Evolutionary conservation across 2,888 invertebrate species (phyloP).

Genomic region (Sminthurides aquaticus): DNA sequence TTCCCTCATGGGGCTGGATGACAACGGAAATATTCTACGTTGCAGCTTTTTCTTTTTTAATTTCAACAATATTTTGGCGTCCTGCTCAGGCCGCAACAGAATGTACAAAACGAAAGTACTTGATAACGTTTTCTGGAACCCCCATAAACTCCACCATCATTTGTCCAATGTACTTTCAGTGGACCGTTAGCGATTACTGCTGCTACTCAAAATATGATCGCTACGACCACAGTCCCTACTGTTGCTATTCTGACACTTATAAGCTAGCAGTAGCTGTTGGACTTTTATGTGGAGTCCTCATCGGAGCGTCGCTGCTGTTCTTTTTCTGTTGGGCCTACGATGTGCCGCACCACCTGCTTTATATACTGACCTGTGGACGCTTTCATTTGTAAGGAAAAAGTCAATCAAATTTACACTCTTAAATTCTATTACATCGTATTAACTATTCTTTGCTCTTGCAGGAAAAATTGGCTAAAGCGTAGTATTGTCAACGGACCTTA

Average conservation of each 20-base stretch:
- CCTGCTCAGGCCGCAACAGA: slow-evolving; percentile 16
- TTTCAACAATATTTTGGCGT: slow-evolving; percentile 14
- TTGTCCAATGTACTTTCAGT: slow-evolving; percentile 36
- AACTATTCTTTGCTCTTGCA: slow-evolving; percentile 20
- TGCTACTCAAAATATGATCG: slow-evolving; percentile 38
- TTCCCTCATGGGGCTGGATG: not conserved
- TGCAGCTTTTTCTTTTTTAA: not conserved
- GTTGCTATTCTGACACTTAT: slow-evolving; percentile 39
- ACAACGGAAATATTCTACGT: not conserved
- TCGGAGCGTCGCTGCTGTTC: slow-evolving; percentile 28
- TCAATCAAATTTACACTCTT: not conserved
- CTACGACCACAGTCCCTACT: slow-evolving; percentile 31
- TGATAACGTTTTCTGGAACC: slow-evolving; percentile 23
- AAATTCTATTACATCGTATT: slow-evolving; percentile 3
- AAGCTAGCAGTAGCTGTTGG: slow-evolving; percentile 38
- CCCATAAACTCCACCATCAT: slow-evolving; percentile 32
- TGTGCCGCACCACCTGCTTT: slow-evolving; percentile 36
- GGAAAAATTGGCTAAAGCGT: slow-evolving; percentile 33
- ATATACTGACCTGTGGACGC: slow-evolving; percentile 31
- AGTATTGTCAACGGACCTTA: slow-evolving; percentile 34
- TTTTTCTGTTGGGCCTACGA: slow-evolving; percentile 40
- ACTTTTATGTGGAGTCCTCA: slow-evolving; percentile 33
- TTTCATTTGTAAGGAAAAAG: slow-evolving; percentile 35
- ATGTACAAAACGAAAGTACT: slow-evolving; percentile 25
- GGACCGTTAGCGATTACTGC: slow-evolving; percentile 37